These are phyloP conservation scores for Puntigrus tetrazona DNA, from an alignment of 2,113 vertebrate species.

Conservation along the genomic window DNA sequence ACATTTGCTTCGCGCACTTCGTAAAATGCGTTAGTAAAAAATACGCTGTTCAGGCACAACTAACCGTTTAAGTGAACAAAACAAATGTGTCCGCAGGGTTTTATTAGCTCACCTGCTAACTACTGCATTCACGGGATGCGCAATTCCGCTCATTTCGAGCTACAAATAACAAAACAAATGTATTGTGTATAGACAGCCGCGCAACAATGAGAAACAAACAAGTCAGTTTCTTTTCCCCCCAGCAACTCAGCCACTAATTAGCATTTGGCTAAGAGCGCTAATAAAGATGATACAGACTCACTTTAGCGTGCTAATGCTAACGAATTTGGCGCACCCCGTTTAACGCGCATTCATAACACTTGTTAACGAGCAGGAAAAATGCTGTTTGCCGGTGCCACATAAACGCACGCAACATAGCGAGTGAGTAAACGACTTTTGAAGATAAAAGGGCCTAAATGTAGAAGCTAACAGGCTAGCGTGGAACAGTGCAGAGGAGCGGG, in stretches of 20 bases:
- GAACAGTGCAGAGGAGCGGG: slow-evolving; percentile 49
- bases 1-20: neutral
- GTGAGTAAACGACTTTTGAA: slow-evolving; percentile 48
- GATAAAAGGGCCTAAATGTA: slow-evolving; percentile 47
- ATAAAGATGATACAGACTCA: slow-evolving; percentile 1
- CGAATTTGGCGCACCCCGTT: slow-evolving; percentile 9
- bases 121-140: slow-evolving; percentile 27
- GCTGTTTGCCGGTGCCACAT: neutral
- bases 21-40: neutral
- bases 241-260: slow-evolving; percentile 25
- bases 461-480: slow-evolving; percentile 70
- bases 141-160: slow-evolving; percentile 25
- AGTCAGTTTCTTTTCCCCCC: neutral
- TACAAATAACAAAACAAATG: neutral
- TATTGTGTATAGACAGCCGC: neutral
- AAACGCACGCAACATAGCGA: slow-evolving; percentile 38
- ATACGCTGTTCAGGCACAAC: neutral
- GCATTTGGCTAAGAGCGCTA: slow-evolving; percentile 29
- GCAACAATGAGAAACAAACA: neutral
- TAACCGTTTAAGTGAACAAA: slow-evolving; percentile 3
- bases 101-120: slow-evolving; percentile 48
- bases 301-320: slow-evolving; percentile 38
- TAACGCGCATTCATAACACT: neutral
- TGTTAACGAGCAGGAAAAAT: neutral
- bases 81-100: slow-evolving; percentile 32